Evolutionary conservation across 2,113 vertebrate species (phyloP).

Genomic region (Amphiprion percula): DNA sequence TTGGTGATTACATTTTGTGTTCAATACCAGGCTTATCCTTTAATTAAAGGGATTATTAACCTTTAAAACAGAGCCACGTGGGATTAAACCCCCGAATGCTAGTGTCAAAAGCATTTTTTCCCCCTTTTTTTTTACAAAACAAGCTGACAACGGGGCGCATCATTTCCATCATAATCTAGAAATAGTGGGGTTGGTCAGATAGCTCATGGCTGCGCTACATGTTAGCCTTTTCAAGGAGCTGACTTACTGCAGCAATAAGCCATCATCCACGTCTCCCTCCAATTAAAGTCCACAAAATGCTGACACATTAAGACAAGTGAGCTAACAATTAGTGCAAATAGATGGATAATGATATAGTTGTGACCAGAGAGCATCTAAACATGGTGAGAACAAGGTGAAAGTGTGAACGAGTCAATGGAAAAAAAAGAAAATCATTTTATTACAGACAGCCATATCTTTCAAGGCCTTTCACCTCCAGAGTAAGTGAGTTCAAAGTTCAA

Average conservation of each 20-base stretch:
- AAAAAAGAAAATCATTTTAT: constrained; percentile 69
- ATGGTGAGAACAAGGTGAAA: constrained; percentile 71
- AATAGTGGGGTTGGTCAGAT: constrained; percentile 47
- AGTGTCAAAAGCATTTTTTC: constrained; percentile 73
- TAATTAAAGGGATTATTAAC: constrained; percentile 99
- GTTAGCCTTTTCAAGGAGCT: constrained; percentile 61
- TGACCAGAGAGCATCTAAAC: constrained; percentile 48
- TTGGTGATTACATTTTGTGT: constrained; percentile 94
- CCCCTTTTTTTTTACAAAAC: constrained; percentile 34
- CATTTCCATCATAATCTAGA: constrained; percentile 74
- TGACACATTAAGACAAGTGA: constrained; percentile 73
- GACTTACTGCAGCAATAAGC: constrained; percentile 66
- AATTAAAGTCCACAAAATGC: constrained; percentile 78
- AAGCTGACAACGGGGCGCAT: constrained; percentile 52
- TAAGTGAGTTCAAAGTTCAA: constrained; percentile 80
- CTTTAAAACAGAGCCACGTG: constrained; percentile 89
- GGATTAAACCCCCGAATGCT: constrained; percentile 88
- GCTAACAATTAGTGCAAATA: constrained; percentile 66
- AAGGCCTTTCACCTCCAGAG: constrained; percentile 58
- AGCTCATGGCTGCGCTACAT: constrained; percentile 46
- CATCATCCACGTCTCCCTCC: constrained; percentile 64
- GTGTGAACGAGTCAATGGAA: constrained; percentile 75
- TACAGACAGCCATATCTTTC: constrained; percentile 46
- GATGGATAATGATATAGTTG: constrained; percentile 73
- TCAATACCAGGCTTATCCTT: constrained; percentile 95